Conservation (phyloP, 2,113 vertebrate genomes). For the Cavia porcellus region DNA sequence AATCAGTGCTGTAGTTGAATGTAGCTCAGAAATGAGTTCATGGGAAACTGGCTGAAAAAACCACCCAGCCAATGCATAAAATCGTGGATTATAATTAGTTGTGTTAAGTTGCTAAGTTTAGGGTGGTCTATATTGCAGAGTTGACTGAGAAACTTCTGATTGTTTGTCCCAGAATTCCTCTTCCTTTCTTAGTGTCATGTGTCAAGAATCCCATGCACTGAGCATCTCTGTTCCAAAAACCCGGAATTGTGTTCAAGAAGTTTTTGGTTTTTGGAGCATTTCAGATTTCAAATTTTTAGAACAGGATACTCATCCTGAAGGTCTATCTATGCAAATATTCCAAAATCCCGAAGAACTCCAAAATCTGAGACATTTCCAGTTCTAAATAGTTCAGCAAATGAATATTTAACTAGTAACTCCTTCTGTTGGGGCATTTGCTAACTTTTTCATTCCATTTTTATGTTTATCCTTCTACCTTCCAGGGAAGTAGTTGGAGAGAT, state of each 20-base stretch:
- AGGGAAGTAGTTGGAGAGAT: not conserved
- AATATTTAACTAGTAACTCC: not conserved
- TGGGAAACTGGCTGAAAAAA: not conserved
- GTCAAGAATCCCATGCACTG: not conserved
- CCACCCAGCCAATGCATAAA: not conserved
- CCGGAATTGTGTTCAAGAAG: not conserved
- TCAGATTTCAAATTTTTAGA: not conserved
- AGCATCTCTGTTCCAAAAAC: too few relatives aligned
- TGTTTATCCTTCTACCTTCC: not conserved
- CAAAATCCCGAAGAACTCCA: not conserved
- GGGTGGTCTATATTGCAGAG: not conserved
- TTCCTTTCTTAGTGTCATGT: not conserved
- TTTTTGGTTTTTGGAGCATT: not conserved
- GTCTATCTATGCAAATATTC: not conserved
- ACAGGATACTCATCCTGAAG: not conserved
- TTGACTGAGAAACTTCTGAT: not conserved
- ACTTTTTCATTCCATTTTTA: not conserved
- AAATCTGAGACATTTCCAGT: not conserved
- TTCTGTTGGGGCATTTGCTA: not conserved
- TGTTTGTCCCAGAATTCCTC: not conserved
- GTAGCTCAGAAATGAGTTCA: not conserved
- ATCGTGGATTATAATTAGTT: not conserved
- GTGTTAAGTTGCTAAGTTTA: not conserved
- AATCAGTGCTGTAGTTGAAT: not conserved
- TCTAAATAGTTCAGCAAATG: not conserved